Percentiles rank a stretch among this genome's conserved stretches.
Conservation (phyloP, 2,113 vertebrate species). For the Pimephales promelas region DNA sequence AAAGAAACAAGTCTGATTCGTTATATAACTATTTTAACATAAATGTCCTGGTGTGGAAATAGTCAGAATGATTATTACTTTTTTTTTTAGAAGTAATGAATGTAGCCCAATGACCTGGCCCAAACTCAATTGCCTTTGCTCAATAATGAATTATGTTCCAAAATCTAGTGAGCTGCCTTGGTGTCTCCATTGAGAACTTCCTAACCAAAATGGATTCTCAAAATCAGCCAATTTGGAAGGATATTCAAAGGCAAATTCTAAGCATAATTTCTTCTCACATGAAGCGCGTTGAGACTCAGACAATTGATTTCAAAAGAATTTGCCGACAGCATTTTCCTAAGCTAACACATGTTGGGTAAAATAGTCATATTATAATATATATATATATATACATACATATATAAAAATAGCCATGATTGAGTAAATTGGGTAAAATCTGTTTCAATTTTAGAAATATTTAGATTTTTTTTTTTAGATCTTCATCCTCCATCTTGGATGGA, state of each 20-base stretch:
- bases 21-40: not conserved
- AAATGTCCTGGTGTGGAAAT: not conserved
- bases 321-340: not conserved
- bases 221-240: not conserved
- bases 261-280: not conserved
- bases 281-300: not conserved
- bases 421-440: not conserved
- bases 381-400: not conserved
- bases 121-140: not conserved
- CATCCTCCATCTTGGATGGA: not conserved
- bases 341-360: not conserved
- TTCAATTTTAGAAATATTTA: not conserved
- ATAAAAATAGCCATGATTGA: not conserved
- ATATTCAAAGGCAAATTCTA: not conserved
- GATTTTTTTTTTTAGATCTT: not conserved
- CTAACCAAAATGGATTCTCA: not conserved
- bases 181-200: not conserved
- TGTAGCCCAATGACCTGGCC: not conserved
- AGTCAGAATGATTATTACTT: conserved; percentile 11
- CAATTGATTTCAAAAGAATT: not conserved
- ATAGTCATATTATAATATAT: not conserved
- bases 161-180: not conserved
- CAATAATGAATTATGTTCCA: not conserved
- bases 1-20: not conserved
- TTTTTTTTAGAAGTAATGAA: not conserved